Conservation (phyloP, 2,113 vertebrate genomes). For the Sapayoa aenigma region DNA sequence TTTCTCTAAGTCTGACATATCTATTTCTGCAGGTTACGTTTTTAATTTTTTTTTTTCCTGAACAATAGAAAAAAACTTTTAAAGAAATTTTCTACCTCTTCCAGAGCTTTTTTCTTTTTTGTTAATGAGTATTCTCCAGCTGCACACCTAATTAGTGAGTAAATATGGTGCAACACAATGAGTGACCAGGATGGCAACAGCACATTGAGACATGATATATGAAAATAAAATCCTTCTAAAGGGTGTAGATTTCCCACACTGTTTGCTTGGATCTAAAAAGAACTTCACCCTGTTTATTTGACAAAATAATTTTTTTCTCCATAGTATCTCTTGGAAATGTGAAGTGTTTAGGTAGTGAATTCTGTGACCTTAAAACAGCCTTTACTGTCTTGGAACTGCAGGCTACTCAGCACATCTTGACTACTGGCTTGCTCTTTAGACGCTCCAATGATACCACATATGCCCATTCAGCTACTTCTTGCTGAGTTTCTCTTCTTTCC, state of each 20-base stretch:
- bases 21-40: not conserved
- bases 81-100: not conserved
- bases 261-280: not conserved
- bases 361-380: conserved; percentile 69
- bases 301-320: not conserved
- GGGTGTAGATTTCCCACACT: not conserved
- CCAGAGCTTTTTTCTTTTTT: not conserved
- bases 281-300: not conserved
- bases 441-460: conserved; percentile 61
- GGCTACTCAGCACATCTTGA: conserved; percentile 69
- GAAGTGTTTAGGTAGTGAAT: conserved; percentile 44
- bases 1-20: not conserved
- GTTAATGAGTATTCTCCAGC: not conserved
- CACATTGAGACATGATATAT: not conserved
- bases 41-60: not conserved
- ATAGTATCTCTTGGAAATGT: not conserved
- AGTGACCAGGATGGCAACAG: not conserved
- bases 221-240: conserved; percentile 10
- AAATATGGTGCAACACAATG: not conserved
- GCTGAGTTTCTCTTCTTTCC: conserved; percentile 33
- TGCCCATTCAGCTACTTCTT: conserved; percentile 67
- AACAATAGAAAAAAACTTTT: not conserved
- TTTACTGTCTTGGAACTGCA: conserved; percentile 67
- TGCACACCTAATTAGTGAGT: not conserved
- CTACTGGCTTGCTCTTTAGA: conserved; percentile 60